Percentiles rank a stretch among this genome's conserved stretches.
Conservation (phyloP, 37 sponge, comb jelly and placozoan genomes). For the Aphrocallistes beatrix region DNA sequence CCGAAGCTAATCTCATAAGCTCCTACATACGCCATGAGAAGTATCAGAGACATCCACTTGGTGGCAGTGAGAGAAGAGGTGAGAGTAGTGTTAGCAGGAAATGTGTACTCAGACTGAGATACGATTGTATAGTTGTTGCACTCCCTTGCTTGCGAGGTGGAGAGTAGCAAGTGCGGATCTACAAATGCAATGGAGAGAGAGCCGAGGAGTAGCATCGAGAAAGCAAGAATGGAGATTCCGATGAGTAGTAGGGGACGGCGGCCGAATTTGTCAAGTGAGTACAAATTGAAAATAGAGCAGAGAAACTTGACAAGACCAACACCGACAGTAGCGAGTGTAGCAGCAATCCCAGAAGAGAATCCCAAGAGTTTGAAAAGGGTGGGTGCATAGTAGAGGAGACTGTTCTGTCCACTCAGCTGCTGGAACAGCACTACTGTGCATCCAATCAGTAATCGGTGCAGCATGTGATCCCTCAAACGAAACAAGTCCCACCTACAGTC, state of each 20-base stretch:
- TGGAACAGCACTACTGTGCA: neutral
- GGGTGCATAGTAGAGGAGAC: conserved; percentile 28
- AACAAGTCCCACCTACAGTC: neutral
- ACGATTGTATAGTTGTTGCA: neutral
- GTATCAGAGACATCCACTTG: neutral
- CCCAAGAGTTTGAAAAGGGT: conserved; percentile 35
- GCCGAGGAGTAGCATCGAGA: neutral
- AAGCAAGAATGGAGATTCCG: neutral
- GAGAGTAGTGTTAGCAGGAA: neutral
- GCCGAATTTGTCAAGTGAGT: conserved; percentile 34
- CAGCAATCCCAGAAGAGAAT: neutral
- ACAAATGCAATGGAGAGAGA: neutral
- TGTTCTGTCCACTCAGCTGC: conserved; percentile 12
- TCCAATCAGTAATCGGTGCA: neutral
- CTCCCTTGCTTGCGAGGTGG: neutral
- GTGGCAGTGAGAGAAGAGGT: neutral
- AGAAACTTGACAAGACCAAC: conserved; percentile 34
- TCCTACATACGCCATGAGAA: neutral
- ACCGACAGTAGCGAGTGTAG: conserved; percentile 32
- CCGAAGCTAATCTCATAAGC: neutral
- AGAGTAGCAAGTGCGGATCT: neutral
- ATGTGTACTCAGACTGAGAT: neutral
- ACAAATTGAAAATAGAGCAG: conserved; percentile 35
- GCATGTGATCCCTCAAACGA: neutral
- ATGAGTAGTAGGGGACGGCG: conserved; percentile 39